Evolutionary conservation across 1,140 invertebrate species (phyloP).

Genomic region (Trichogramma pretiosum): DNA sequence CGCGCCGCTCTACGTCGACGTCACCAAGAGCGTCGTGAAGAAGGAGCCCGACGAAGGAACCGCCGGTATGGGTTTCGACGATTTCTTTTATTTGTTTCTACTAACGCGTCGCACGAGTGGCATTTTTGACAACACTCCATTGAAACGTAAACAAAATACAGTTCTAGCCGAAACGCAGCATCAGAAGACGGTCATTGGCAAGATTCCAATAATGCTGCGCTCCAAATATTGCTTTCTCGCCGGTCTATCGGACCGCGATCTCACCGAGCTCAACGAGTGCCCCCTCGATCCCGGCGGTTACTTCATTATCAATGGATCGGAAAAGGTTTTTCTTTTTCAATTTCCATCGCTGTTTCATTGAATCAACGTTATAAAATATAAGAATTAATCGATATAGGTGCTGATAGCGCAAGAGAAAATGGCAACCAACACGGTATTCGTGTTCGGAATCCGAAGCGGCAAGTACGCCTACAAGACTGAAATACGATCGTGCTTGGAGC

Average conservation of each 20-base stretch:
- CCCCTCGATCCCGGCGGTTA: conserved; percentile 95
- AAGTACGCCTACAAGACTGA: conserved; percentile 98
- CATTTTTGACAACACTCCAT: conserved; percentile 51
- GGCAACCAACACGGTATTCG: conserved; percentile 98
- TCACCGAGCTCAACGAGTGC: conserved; percentile 96
- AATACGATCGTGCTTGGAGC: conserved; percentile 90
- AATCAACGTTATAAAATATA: not conserved
- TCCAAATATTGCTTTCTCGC: conserved; percentile 92
- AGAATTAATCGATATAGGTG: conserved; percentile 18
- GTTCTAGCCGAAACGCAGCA: conserved; percentile 18
- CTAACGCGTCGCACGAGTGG: too few species aligned
- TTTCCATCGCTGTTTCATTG: not conserved
- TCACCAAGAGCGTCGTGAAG: conserved; percentile 73
- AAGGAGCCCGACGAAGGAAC: conserved; percentile 37
- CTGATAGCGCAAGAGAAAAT: conserved; percentile 99
- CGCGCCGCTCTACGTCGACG: conserved; percentile 94
- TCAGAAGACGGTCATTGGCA: conserved; percentile 96
- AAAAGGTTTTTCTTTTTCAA: conserved; percentile 65
- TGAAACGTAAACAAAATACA: conserved; percentile 65
- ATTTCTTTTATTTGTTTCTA: conserved; percentile 56
- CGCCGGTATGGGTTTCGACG: conserved; percentile 48
- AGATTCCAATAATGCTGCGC: conserved; percentile 97
- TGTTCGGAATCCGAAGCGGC: conserved; percentile 96
- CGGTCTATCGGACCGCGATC: conserved; percentile 90
- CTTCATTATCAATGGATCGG: conserved; percentile 92